Conservation (phyloP, 2,888 invertebrate genomes). For the Drosophila anceps region DNA sequence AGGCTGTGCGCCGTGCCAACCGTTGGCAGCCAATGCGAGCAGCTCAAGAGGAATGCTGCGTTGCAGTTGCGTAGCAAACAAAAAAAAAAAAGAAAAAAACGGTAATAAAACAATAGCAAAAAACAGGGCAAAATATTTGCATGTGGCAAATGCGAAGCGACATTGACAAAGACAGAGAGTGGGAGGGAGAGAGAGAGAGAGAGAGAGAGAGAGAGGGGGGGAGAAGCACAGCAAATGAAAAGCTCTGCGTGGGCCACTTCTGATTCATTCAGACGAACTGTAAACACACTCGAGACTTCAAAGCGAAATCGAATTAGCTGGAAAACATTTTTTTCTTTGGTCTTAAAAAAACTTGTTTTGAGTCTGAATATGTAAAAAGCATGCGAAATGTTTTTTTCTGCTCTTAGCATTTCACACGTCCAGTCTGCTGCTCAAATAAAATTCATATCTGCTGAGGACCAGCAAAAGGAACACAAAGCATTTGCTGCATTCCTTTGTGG, state of each 20-base stretch:
- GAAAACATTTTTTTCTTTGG: constrained; percentile 1
- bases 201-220: not conserved
- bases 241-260: constrained; percentile 5
- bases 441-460: not conserved
- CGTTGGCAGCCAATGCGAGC: constrained; percentile 36
- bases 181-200: not conserved
- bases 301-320: constrained; percentile 11
- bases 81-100: not conserved
- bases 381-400: not conserved
- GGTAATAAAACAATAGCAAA: not conserved
- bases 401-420: constrained; percentile 2
- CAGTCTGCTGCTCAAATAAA: not conserved
- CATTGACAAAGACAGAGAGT: not conserved
- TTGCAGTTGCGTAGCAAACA: constrained; percentile 2
- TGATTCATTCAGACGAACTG: constrained; percentile 5
- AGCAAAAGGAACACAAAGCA: not conserved
- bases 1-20: constrained; percentile 1
- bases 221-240: not conserved
- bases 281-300: constrained; percentile 12
- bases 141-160: not conserved
- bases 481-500: constrained; percentile 1
- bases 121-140: constrained; percentile 5
- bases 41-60: constrained; percentile 29
- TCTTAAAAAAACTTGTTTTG: not conserved
- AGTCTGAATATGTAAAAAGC: not conserved